Conservation (phyloP, 2,113 vertebrate species). For the Osmerus mordax region DNA sequence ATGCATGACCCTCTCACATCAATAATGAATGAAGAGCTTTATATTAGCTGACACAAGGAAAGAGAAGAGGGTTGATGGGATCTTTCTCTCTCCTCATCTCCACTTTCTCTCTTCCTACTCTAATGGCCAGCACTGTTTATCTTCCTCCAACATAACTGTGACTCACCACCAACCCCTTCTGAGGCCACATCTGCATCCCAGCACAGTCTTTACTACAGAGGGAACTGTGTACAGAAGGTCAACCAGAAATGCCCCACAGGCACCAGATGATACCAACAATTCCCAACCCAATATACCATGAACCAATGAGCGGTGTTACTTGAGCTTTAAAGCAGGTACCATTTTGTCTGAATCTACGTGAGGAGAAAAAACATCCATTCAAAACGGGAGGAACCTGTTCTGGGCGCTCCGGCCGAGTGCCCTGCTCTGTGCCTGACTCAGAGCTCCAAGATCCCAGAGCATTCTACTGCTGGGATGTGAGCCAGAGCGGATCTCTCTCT, state of each 20-base stretch:
- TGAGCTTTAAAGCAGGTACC: background rate
- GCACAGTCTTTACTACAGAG: background rate
- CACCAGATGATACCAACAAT: background rate
- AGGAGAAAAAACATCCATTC: background rate
- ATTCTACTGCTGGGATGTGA: conserved; percentile 26
- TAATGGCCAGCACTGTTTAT: conserved; percentile 27
- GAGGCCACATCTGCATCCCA: background rate
- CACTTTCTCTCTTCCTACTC: conserved; percentile 22
- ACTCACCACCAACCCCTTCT: conserved; percentile 38
- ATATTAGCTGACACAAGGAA: conserved; percentile 60
- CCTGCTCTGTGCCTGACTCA: conserved; percentile 21
- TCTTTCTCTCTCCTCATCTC: conserved; percentile 24
- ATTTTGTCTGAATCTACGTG: background rate
- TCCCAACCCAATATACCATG: no score
- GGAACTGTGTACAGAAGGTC: background rate
- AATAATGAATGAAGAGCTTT: conserved; percentile 79
- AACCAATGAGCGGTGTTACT: background rate
- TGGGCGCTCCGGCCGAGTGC: background rate
- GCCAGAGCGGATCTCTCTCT: conserved; percentile 53
- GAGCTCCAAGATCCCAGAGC: background rate
- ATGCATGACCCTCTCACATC: conserved; percentile 70
- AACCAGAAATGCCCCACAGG: background rate
- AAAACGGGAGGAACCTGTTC: background rate
- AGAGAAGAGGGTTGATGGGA: conserved; percentile 46
- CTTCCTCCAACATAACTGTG: conserved; percentile 46